Evolutionary conservation across 92 coral and sea anemone genomes (phyloP), one percentile per base, ranked within the genome.

Genomic region (Epizoanthus ramosus): DNA sequence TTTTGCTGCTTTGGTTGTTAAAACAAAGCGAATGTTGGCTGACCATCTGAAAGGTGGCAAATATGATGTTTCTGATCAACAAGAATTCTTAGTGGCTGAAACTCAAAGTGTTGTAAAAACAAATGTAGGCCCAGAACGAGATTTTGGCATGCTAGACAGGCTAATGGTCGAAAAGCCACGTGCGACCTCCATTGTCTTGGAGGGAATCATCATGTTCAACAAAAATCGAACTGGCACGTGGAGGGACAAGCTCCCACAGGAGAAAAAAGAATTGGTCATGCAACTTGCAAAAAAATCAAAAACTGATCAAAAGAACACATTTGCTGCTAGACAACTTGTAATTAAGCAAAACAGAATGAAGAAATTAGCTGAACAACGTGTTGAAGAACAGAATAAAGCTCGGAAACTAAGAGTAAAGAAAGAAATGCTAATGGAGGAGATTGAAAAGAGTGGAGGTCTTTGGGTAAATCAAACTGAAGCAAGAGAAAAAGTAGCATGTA

Each of bases 1-100:
- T 35, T 85, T 85, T 58, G 28, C 80, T 75, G 80, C 68, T 75
- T 39, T 85, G 75, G 85, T 79, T 85, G 85, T 85, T 33, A 67
- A 68, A 59, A 85, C 85, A 57, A 79, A 79, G 23, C 19, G 80
- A 57, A 79, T 85, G 85, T 56, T 85, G 33, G 61, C 50, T 37
- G 85, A 85, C 50, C 89, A 85, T 67, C 80, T 85, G 1, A 56
- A 79, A 66, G 89, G 85, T 85, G 89, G 73, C 77, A 79, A 79
- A 60, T 79, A 86, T 28, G 25, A 0, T 60, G 16, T 15, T 76
- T 76, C 69, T 59, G 57, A 3, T 25, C n/a, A 10, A 1, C 68
- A 80, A 5, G 61, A 68, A 68, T 35, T 52, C 25, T 14, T 82
- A 2, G 18, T 69, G 56, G 24, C 68, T 18, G 69, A 60, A 76